A percentile compares a stretch with the other conserved stretches of the same genome.
Evolutionary conservation across 2,113 vertebrate genomes (phyloP).

Genomic region (Xenus cinereus): DNA sequence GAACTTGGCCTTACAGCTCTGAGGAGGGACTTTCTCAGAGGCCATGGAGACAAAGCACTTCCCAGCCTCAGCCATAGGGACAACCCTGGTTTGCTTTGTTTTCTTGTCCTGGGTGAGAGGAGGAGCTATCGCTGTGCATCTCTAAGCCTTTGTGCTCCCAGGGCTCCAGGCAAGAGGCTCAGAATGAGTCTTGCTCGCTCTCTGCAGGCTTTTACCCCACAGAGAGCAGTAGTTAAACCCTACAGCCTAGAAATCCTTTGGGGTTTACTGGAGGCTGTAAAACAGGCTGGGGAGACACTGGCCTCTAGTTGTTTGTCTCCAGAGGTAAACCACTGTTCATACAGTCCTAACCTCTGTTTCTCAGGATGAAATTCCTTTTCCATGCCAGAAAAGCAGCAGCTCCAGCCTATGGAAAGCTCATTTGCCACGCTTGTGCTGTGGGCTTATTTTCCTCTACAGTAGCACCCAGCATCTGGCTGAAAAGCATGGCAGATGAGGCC

Average conservation of each 20-base stretch:
- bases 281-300: not conserved
- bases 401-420: conserved; percentile 4
- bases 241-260: not conserved
- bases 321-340: conserved; percentile 3
- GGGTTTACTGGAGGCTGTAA: not conserved
- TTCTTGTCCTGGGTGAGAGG: not conserved
- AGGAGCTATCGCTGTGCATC: not conserved
- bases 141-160: not conserved
- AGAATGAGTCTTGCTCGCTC: not conserved
- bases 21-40: not conserved
- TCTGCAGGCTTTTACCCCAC: not conserved
- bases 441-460: not conserved
- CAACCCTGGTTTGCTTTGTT: not conserved
- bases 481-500: conserved; percentile 5
- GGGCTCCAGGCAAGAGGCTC: not conserved
- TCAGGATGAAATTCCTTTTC: not conserved
- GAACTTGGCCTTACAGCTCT: not conserved
- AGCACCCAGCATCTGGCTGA: not conserved
- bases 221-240: not conserved
- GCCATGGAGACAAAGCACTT: not conserved
- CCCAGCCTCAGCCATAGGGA: not conserved
- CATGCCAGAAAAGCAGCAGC: not conserved
- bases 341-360: not conserved
- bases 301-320: not conserved
- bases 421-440: conserved; percentile 24